Percentiles rank a stretch among this genome's conserved stretches.
Conservation (phyloP, 2,113 vertebrate species). For the Lophochroa leadbeateri region DNA sequence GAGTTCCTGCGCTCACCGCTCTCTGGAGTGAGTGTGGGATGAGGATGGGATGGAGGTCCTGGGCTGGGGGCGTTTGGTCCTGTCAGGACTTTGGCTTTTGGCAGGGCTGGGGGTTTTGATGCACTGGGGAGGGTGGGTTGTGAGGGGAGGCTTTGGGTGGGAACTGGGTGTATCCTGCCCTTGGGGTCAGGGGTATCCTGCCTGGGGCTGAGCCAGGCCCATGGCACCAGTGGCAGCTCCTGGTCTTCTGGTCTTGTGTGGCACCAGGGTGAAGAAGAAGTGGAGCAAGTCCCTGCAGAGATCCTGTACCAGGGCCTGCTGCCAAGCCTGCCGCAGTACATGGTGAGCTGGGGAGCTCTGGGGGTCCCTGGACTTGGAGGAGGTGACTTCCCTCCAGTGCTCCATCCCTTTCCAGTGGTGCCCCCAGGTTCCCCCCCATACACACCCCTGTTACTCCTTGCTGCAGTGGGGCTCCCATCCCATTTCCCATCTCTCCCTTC, state of each 20-base stretch:
- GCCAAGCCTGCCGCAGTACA: conserved; percentile 96
- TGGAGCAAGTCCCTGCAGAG: conserved; percentile 90
- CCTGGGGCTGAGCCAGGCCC: not conserved
- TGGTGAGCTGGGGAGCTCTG: conserved; percentile 81
- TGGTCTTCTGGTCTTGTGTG: not conserved
- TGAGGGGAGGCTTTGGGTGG: not conserved
- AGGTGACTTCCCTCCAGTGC: too few species aligned
- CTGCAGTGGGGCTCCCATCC: not conserved
- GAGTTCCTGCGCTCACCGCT: conserved; percentile 93
- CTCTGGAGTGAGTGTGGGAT: conserved; percentile 83
- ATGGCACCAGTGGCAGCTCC: rapidly evolving
- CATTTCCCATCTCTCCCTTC: not conserved
- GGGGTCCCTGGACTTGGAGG: not conserved
- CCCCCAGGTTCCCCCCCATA: not conserved
- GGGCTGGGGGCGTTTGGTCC: not conserved
- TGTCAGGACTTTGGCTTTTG: not conserved
- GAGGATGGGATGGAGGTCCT: not conserved
- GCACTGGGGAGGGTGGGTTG: not conserved
- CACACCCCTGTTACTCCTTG: not conserved
- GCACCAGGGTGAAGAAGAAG: conserved; percentile 91
- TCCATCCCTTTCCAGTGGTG: not conserved
- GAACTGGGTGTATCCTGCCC: not conserved
- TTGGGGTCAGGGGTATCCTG: rapidly evolving
- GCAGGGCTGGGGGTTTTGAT: not conserved
- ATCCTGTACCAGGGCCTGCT: conserved; percentile 95